These are phyloP conservation scores for Danio aesculapii DNA, from an alignment of 2,797 vertebrate species.

Conservation along the genomic window DNA sequence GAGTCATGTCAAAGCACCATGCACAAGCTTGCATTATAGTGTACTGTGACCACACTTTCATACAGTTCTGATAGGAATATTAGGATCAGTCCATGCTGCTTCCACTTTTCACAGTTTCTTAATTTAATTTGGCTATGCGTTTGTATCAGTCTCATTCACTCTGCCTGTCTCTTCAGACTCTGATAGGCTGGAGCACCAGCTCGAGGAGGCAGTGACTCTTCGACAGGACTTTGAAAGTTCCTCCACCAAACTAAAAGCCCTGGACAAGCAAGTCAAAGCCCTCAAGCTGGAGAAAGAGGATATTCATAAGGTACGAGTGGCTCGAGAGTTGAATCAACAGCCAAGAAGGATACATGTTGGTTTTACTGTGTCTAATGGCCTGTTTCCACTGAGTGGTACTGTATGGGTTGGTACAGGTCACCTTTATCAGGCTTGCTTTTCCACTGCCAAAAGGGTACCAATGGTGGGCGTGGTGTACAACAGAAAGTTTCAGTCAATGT, in stretches of 20 bases:
- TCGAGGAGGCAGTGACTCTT: constrained; percentile 87
- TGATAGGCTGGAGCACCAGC: constrained; percentile 88
- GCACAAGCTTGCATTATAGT: not conserved
- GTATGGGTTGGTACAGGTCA: too few species aligned
- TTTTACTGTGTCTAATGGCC: not conserved
- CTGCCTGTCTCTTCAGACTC: constrained; percentile 80
- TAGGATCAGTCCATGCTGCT: not conserved
- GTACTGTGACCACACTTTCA: not conserved
- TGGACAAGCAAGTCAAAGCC: constrained; percentile 90
- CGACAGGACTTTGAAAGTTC: constrained; percentile 91
- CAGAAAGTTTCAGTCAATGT: too few species aligned
- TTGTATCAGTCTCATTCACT: not conserved
- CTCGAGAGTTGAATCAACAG: not conserved
- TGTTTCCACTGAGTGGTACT: too few species aligned
- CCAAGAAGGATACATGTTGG: not conserved
- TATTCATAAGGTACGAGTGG: constrained; percentile 86
- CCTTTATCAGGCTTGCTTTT: too few species aligned
- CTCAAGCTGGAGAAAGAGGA: constrained; percentile 92
- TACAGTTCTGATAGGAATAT: not conserved
- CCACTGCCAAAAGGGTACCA: too few species aligned
- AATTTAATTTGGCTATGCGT: not conserved
- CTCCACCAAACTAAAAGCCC: constrained; percentile 84
- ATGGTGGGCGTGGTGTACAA: too few species aligned
- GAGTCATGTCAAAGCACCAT: constrained; percentile 10
- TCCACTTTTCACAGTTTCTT: constrained; percentile 15